These are phyloP conservation scores for Sanderia malayensis DNA, from an alignment of 30 jellyfish, hydroid and myxozoan species.

Conservation along the genomic window DNA sequence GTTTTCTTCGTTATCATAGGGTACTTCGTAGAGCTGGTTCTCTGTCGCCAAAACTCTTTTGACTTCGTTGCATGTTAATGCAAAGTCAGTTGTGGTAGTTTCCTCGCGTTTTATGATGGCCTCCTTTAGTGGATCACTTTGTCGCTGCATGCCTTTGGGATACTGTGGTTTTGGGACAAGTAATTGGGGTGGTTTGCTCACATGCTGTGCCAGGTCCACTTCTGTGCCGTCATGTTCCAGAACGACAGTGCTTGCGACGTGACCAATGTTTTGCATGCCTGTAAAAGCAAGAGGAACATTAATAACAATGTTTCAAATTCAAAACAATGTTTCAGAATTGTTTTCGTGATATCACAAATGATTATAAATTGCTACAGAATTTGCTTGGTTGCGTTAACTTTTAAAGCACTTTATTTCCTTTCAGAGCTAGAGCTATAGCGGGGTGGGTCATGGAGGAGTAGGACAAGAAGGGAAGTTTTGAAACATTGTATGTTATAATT, in stretches of 20 bases:
- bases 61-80: neutral
- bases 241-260: conserved; percentile 30
- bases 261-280: conserved; percentile 3
- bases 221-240: conserved; percentile 19
- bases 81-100: neutral
- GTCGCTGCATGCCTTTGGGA: conserved; percentile 8
- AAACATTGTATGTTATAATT: too few relatives aligned
- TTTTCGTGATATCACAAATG: too few relatives aligned
- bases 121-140: neutral
- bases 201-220: conserved; percentile 2
- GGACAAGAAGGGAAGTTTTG: too few relatives aligned
- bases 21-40: too few relatives aligned
- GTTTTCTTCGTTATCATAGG: neutral
- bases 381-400: too few relatives aligned
- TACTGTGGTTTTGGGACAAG: conserved; percentile 62
- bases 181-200: conserved; percentile 12
- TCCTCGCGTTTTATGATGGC: neutral
- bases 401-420: too few relatives aligned
- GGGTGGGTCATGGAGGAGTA: too few relatives aligned
- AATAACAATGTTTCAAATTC: too few relatives aligned
- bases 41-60: too few relatives aligned
- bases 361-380: too few relatives aligned
- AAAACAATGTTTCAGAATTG: too few relatives aligned
- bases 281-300: neutral
- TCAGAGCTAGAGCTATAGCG: too few relatives aligned